phyloP scores from a whole-genome alignment of 2,888 invertebrate species.

The Tricholauxania praeusta region DNA sequence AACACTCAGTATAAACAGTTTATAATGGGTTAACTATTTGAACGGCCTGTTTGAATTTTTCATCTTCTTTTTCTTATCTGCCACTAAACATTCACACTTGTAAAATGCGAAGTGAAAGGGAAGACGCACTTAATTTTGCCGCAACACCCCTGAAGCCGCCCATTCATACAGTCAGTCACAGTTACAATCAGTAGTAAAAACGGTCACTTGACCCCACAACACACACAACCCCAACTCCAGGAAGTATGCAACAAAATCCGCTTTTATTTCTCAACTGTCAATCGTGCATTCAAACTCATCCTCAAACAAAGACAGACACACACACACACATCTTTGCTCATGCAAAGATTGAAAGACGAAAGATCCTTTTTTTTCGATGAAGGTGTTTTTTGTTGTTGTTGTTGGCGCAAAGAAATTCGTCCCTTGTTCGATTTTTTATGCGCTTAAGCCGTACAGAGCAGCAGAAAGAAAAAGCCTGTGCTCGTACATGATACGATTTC shows the following conservation, averaged over 20 bases:
- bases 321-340: background rate
- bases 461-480: conserved; percentile 53
- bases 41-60: no score
- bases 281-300: conserved; percentile 48
- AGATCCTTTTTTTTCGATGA: conserved; percentile 2
- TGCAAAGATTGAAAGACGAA: background rate
- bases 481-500: no score
- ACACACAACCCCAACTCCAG: background rate
- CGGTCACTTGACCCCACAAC: background rate
- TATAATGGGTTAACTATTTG: no score
- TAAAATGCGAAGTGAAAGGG: no score
- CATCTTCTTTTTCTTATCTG: conserved; percentile 54
- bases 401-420: background rate
- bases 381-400: conserved; percentile 24
- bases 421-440: conserved; percentile 29
- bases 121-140: no score
- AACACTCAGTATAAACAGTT: no score
- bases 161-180: no score
- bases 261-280: conserved; percentile 63
- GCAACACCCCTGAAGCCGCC: no score
- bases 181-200: no score
- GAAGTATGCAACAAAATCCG: conserved; percentile 47
- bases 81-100: conserved; percentile 56
- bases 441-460: conserved; percentile 47
- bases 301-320: conserved; percentile 44